Evolutionary conservation across 2,797 vertebrate genomes (phyloP).

Genomic region (Hapalemur alaotrensis): DNA sequence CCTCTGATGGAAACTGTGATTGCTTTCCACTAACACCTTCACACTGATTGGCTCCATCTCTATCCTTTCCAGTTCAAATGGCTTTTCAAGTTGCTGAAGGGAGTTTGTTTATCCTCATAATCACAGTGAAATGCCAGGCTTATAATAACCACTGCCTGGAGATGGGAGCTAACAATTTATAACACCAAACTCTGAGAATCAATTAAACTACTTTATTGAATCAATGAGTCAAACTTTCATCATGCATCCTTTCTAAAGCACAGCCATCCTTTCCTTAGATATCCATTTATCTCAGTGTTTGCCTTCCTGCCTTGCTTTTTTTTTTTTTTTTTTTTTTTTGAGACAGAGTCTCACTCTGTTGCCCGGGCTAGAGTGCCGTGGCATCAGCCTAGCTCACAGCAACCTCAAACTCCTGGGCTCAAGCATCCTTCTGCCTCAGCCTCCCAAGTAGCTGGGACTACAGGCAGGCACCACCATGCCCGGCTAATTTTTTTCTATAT

Average conservation of each 20-base stretch:
- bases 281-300: constrained; percentile 1
- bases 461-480: too few species aligned
- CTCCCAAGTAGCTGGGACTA: too few species aligned
- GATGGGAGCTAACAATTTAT: constrained; percentile 63
- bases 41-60: constrained; percentile 48
- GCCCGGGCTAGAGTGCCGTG: too few species aligned
- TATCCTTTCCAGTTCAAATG: constrained; percentile 41
- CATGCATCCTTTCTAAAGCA: constrained; percentile 25
- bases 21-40: constrained; percentile 49
- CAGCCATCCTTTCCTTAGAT: neutral
- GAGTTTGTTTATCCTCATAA: constrained; percentile 65
- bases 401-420: too few species aligned
- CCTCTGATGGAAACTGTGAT: constrained; percentile 46
- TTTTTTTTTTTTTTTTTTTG: too few species aligned
- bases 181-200: constrained; percentile 60
- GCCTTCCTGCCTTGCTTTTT: neutral
- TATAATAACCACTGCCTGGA: constrained; percentile 67
- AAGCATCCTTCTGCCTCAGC: too few species aligned
- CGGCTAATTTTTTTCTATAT: too few species aligned
- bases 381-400: too few species aligned
- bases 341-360: too few species aligned
- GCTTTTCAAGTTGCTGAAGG: constrained; percentile 56
- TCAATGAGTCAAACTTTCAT: constrained; percentile 66
- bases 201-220: constrained; percentile 70
- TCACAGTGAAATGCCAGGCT: constrained; percentile 56